Base-by-base conservation (phyloP, 2,888 invertebrate species). In the Agrotis puta region DNA sequence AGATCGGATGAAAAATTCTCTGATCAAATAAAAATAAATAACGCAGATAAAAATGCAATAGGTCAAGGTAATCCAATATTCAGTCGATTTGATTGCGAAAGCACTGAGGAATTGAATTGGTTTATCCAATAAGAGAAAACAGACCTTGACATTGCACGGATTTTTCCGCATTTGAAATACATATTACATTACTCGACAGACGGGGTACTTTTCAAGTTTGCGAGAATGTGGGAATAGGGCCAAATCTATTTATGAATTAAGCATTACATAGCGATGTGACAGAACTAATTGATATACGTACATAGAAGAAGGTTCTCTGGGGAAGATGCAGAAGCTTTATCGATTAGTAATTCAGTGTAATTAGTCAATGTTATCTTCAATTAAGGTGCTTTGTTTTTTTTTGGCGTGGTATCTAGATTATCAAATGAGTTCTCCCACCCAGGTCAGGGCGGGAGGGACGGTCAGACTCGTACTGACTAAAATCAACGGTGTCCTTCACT, bases 41-140 rank as follows among this genome's bases (percentile, higher is more conserved):
- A 61, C 14, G 5, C 27, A 48, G n/a, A 68, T 51, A 76, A 59
- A 74, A 69, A 64, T 70, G 59, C 70, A 61, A 62, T 75, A 71
- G 68, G 68, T 81, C 88, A 85, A 84, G 85, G 84, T 24, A 80
- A 68, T 59, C 50, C 62, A 72, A 74, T 72, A 65, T 69, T 61
- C 45, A 69, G 53, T 13, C 54, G 64, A 73, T 77, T 74, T 64
- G 64, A 74, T 61, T 78, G 65, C 72, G 72, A 59, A 24, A 67
- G 64, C 72, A 67, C 27, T 59, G 51, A 27, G 64, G 56, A 65
- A 66, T 75, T 77, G 47, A 71, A 71, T 70, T 57, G 72, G 56
- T 75, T 84, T 75, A 80, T 75, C 61, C 70, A 84, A 73, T 82
- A 69, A 80, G 63, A 82, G 69, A 77, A 67, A 77, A 71, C 67